These are phyloP conservation scores for Anser brachyrhynchus DNA, from an alignment of 2,113 vertebrate genomes.

Conservation along the genomic window DNA sequence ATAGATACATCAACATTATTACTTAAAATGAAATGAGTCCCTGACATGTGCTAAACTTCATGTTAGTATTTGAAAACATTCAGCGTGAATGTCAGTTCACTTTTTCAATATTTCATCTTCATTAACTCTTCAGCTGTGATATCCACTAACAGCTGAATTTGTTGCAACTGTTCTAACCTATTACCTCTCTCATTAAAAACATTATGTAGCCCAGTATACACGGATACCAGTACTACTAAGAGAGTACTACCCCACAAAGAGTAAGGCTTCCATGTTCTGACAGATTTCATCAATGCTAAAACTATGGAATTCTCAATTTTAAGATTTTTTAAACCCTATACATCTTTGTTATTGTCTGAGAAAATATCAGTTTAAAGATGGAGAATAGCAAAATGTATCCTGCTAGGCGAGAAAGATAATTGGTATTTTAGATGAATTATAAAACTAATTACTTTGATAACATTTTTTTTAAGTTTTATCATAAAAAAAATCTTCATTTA, in stretches of 20 bases:
- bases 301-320: background rate
- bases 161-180: background rate
- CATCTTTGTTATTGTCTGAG: background rate
- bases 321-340: background rate
- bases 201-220: background rate
- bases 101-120: background rate
- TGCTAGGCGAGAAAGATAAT: background rate
- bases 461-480: background rate
- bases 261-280: background rate
- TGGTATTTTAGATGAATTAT: background rate
- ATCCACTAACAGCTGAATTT: background rate
- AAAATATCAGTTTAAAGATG: background rate
- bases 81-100: background rate
- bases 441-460: background rate
- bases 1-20: background rate
- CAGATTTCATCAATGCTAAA: background rate
- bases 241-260: background rate
- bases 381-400: background rate
- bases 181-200: background rate
- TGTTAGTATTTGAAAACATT: background rate
- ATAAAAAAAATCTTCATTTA: background rate
- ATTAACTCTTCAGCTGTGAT: background rate
- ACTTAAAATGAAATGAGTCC: background rate
- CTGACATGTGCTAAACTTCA: background rate
- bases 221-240: background rate